A percentile compares a stretch with the other conserved stretches of the same genome.
Conservation (phyloP, 2,797 vertebrate genomes). For the Brachymystax lenok region DNA sequence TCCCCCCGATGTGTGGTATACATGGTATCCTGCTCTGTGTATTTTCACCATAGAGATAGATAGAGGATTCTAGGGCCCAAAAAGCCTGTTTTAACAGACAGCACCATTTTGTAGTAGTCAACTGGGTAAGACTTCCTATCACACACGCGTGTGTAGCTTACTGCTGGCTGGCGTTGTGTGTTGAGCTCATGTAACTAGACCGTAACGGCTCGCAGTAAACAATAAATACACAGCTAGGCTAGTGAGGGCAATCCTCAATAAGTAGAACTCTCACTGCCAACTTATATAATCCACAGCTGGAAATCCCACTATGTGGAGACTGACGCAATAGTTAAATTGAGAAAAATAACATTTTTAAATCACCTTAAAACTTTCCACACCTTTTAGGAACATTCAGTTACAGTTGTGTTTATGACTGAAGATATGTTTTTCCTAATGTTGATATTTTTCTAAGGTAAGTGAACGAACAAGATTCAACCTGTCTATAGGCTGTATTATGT, state of each 20-base stretch:
- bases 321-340: conserved; percentile 32
- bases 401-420: conserved; percentile 26
- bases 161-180: conserved; percentile 50
- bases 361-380: conserved; percentile 5
- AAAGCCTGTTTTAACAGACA: too few species aligned
- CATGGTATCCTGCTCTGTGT: background rate
- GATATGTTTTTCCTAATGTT: conserved; percentile 15
- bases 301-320: conserved; percentile 50
- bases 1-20: conserved; percentile 32
- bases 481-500: background rate
- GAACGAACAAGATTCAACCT: conserved; percentile 38
- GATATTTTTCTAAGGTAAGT: conserved; percentile 43
- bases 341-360: conserved; percentile 33
- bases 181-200: conserved; percentile 39
- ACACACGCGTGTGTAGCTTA: too few species aligned
- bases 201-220: conserved; percentile 39
- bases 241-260: conserved; percentile 44
- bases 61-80: conserved; percentile 19
- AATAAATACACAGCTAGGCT: conserved; percentile 48
- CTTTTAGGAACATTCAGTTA: background rate
- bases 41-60: conserved; percentile 29
- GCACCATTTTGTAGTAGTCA: too few species aligned
- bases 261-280: conserved; percentile 53
- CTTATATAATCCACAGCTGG: conserved; percentile 48
- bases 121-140: too few species aligned